Base-by-base conservation (phyloP, 2,888 invertebrate genomes). In the Apodemia arnacis region DNA sequence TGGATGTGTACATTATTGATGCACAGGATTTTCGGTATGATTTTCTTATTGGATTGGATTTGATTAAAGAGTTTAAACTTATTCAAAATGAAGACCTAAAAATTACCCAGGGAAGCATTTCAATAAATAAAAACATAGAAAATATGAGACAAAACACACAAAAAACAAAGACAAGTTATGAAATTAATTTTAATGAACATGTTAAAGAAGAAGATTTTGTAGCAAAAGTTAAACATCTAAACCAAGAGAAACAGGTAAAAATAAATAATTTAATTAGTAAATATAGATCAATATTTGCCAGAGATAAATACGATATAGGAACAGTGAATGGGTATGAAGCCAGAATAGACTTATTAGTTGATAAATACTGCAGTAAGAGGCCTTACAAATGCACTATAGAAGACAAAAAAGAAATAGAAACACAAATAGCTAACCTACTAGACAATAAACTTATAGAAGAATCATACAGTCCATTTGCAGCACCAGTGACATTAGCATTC, bases 31-130 rank as follows among this genome's bases (percentile, higher is more conserved):
- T 94, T 80, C 66, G 87, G 15, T 91, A 93, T 87, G 89, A 94
- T 84, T 93, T 94, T 79, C 73, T 93, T 38, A 89, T 93, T 83
- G 92, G 94, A 63, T 87, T 93, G 76, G 91, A 93, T 77, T 87
- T 78, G 27, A 93, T 92, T 85, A 84, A 93, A 90, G 18, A 79
- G 21, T 93, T 93, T 87, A 15, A 91, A 21, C 81, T 93, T 31
- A 84, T 66, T 59, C 93, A 94, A 88, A 89, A 93, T 88, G 88
- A 93, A 75, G 83, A 91, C 15, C 84, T 90, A 85, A 72, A 89
- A 74, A 93, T 92, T 10, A 87, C 27, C 75, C 87, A 89, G 78
- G 75, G 59, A 59, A 59, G 59, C 59, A 59, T 59, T 59, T 59
- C 59, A 59, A 59, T 59, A 59, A 59, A 59, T 59, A 59, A 59